Conservation (phyloP, 2,797 vertebrate species). For the Lithobates sylvaticus region DNA sequence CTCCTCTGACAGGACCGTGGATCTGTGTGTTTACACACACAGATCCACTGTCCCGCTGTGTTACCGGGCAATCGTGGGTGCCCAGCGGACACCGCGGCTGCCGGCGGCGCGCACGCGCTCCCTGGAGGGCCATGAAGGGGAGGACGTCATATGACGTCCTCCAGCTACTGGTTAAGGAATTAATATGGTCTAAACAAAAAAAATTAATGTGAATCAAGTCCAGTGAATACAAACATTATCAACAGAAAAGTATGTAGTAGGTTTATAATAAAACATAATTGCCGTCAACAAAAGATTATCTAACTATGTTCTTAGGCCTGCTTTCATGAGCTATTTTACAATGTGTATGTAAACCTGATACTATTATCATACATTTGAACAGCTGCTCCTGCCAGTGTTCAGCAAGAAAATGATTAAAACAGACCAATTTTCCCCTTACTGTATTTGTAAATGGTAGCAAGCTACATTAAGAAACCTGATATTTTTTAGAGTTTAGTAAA, state of each 20-base stretch:
- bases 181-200: too few relatives aligned
- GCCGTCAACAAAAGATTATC: not conserved
- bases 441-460: not conserved
- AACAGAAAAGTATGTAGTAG: not conserved
- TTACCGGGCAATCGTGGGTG: too few relatives aligned
- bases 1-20: too few relatives aligned
- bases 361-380: conserved; percentile 22
- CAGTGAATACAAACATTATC: too few relatives aligned
- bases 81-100: too few relatives aligned
- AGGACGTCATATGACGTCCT: too few relatives aligned
- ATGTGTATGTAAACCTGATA: not conserved
- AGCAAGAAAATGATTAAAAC: conserved; percentile 8
- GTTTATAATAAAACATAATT: not conserved
- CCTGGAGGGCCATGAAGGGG: too few relatives aligned
- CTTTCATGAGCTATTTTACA: not conserved
- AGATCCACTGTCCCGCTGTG: too few relatives aligned
- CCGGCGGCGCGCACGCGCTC: too few relatives aligned
- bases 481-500: conserved; percentile 5
- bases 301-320: not conserved
- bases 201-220: too few relatives aligned
- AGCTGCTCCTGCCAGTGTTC: not conserved
- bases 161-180: too few relatives aligned
- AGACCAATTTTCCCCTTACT: not conserved
- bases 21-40: too few relatives aligned
- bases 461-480: conserved; percentile 5